Percentiles rank a stretch among this genome's conserved stretches.
These are phyloP conservation scores for Hirudinaria manillensis DNA, from an alignment of 2,888 invertebrate species.

Conservation along the genomic window DNA sequence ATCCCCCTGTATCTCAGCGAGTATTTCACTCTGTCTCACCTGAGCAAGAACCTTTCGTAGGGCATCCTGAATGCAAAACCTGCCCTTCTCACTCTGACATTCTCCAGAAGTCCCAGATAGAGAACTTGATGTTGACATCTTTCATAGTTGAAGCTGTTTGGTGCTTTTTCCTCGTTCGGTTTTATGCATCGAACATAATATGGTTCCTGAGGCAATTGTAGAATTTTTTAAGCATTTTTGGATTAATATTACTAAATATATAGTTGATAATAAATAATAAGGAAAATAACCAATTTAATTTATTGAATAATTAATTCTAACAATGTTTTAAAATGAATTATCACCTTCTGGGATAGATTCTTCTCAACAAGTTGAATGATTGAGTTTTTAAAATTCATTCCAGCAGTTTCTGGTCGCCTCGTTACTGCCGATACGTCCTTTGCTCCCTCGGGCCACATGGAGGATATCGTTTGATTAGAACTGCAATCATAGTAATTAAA, in stretches of 20 bases:
- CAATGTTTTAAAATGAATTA: no score
- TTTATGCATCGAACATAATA: constrained; percentile 96
- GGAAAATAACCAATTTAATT: not conserved
- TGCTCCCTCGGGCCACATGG: constrained; percentile 96
- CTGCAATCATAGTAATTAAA: constrained; percentile 56
- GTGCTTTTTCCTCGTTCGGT: constrained; percentile 87
- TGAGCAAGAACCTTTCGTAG: constrained; percentile 83
- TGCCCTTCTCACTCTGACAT: constrained; percentile 87
- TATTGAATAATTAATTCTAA: not conserved
- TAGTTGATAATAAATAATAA: not conserved
- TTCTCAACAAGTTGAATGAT: constrained; percentile 77
- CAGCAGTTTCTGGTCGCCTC: constrained; percentile 87
- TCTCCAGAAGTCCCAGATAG: constrained; percentile 87
- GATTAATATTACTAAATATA: not conserved
- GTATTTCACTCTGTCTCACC: constrained; percentile 56
- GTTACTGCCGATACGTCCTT: constrained; percentile 79
- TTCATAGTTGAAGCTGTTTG: constrained; percentile 76
- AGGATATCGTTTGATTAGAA: constrained; percentile 67
- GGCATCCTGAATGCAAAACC: constrained; percentile 93
- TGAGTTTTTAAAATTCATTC: constrained; percentile 86
- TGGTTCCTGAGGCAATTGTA: constrained; percentile 62
- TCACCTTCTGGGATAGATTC: constrained; percentile 76
- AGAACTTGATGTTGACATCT: constrained; percentile 61
- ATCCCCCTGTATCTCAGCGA: not conserved
- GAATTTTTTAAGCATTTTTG: not conserved